These are phyloP conservation scores for Spinibarbus caldwelli DNA, from an alignment of 2,797 vertebrate species.

Conservation along the genomic window DNA sequence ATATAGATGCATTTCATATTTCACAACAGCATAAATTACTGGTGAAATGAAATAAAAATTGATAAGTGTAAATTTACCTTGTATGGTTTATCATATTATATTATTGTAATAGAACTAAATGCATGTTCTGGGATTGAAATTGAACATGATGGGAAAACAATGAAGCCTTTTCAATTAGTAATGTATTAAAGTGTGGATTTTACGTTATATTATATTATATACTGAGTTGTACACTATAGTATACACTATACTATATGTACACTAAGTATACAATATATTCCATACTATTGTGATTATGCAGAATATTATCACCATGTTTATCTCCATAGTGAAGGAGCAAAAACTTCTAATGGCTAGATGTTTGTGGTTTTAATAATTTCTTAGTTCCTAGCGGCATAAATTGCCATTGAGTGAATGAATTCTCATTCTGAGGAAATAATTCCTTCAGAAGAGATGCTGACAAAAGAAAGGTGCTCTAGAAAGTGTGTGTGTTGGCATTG, in stretches of 20 bases:
- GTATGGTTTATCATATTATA: too few species aligned
- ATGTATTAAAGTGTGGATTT: too few species aligned
- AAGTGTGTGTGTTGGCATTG: conserved; percentile 28
- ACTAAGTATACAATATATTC: too few species aligned
- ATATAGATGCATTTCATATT: neutral
- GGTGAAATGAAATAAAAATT: neutral
- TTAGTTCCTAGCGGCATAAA: neutral
- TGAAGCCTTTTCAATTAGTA: too few species aligned
- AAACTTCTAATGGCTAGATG: neutral
- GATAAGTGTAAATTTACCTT: too few species aligned
- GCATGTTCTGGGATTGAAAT: too few species aligned
- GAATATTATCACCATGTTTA: neutral
- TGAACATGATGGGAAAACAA: too few species aligned
- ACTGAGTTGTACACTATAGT: too few species aligned
- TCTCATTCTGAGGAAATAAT: neutral
- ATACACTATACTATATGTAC: too few species aligned
- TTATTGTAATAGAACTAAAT: too few species aligned
- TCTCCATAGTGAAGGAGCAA: neutral
- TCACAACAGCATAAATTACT: neutral
- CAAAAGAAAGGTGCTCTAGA: conserved; percentile 11
- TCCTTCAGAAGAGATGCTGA: neutral
- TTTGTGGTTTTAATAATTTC: neutral
- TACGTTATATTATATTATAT: too few species aligned
- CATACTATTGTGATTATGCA: too few species aligned
- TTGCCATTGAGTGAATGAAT: neutral